Percentiles rank a stretch among this genome's conserved stretches.
Conservation (phyloP, 2,888 invertebrate species). For the Stomorhina lunata region DNA sequence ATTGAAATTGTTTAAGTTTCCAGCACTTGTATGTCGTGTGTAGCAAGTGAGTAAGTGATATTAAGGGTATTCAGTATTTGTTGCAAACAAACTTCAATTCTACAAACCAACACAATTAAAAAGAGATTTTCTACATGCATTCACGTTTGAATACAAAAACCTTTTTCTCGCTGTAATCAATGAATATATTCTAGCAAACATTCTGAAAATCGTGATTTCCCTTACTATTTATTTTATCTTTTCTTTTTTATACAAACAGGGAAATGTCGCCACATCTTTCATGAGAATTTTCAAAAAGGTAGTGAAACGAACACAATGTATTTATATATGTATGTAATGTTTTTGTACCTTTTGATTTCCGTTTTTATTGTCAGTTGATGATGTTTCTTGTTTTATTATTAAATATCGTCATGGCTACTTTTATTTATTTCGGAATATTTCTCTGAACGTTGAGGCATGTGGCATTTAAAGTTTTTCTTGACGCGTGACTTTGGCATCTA, state of each 20-base stretch:
- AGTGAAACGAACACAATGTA: no score
- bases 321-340: no score
- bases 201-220: no score
- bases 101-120: no score
- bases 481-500: constrained; percentile 47
- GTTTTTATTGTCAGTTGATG: not conserved
- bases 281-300: constrained; percentile 3
- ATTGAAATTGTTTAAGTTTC: not conserved
- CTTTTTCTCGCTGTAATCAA: no score
- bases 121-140: no score
- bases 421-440: not conserved
- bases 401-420: constrained; percentile 27
- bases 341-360: not conserved
- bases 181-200: no score
- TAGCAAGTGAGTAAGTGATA: not conserved
- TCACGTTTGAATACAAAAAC: no score
- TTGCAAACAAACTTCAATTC: no score
- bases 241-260: no score
- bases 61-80: no score
- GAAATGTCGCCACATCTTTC: constrained; percentile 7
- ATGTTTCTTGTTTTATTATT: constrained; percentile 23
- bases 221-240: not conserved
- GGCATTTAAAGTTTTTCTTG: constrained; percentile 29
- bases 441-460: constrained; percentile 3
- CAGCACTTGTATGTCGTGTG: not conserved